A percentile compares a stretch with the other conserved stretches of the same genome.
These are phyloP conservation scores for Conistra vaccinii DNA, from an alignment of 2,888 invertebrate genomes.

Conservation along the genomic window DNA sequence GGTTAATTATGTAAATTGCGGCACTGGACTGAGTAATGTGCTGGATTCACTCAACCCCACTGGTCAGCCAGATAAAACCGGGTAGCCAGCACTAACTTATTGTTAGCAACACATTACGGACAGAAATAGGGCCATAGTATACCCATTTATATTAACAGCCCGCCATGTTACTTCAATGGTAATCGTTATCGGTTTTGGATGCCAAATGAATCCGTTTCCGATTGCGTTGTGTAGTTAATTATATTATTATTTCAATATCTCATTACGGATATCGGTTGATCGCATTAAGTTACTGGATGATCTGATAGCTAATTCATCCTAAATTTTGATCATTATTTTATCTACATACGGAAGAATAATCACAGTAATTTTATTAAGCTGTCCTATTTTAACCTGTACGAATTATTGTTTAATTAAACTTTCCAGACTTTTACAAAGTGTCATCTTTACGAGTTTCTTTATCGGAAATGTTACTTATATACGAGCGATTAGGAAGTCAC, in stretches of 20 bases:
- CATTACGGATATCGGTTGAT: conserved; percentile 36
- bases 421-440: conserved; percentile 26
- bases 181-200: conserved; percentile 54
- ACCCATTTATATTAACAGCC: conserved; percentile 49
- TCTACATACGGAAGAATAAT: conserved; percentile 3
- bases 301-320: not conserved
- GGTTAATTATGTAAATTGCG: conserved; percentile 88
- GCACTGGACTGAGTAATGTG: conserved; percentile 83
- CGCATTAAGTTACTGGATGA: conserved; percentile 23
- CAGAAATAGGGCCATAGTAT: conserved; percentile 41
- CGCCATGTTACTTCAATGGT: conserved; percentile 52
- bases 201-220: conserved; percentile 47
- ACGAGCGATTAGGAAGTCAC: not conserved
- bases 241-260: conserved; percentile 53
- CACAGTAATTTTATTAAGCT: conserved; percentile 10
- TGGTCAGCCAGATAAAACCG: conserved; percentile 71
- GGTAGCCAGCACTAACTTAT: conserved; percentile 70
- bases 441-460: conserved; percentile 35
- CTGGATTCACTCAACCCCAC: conserved; percentile 80
- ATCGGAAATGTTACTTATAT: conserved; percentile 10
- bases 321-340: conserved; percentile 24
- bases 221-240: conserved; percentile 36
- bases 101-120: conserved; percentile 60
- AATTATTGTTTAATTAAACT: conserved; percentile 38
- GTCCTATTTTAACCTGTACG: not conserved